Conservation (phyloP, 2,888 invertebrate genomes). For the Lydus trimaculatus region DNA sequence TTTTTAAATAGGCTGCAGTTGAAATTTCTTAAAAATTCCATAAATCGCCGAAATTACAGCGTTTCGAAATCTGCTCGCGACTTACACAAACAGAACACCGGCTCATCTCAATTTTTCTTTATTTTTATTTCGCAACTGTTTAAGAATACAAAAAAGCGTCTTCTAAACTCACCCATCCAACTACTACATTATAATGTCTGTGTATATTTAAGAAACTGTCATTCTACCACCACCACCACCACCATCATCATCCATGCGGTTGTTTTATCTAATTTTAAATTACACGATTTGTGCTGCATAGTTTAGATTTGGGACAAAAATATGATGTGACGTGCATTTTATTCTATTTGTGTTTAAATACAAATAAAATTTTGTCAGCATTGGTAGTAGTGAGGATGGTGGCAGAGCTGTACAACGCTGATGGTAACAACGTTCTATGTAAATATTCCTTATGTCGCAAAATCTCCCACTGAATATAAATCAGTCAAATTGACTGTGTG, state of each 20-base stretch:
- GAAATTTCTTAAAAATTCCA: too few relatives aligned
- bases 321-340: slow-evolving; percentile 7
- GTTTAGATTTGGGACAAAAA: neutral
- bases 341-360: neutral
- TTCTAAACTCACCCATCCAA: too few relatives aligned
- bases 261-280: neutral
- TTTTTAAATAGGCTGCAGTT: too few relatives aligned
- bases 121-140: too few relatives aligned
- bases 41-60: too few relatives aligned
- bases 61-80: too few relatives aligned
- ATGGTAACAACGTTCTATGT: slow-evolving; percentile 1
- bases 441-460: slow-evolving; percentile 30
- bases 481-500: slow-evolving; percentile 48
- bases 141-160: too few relatives aligned
- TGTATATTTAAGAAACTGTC: neutral
- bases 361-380: neutral
- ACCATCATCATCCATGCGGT: neutral
- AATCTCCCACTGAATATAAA: slow-evolving; percentile 46
- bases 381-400: neutral
- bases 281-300: neutral
- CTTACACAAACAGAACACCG: too few relatives aligned
- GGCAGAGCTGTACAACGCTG: too few relatives aligned
- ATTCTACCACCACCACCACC: too few relatives aligned
- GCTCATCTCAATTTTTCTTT: too few relatives aligned
- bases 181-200: neutral